Evolutionary conservation across 1,140 invertebrate genomes (phyloP), one percentile per base, ranked within the genome.

Genomic region (Procambarus virginalis): DNA sequence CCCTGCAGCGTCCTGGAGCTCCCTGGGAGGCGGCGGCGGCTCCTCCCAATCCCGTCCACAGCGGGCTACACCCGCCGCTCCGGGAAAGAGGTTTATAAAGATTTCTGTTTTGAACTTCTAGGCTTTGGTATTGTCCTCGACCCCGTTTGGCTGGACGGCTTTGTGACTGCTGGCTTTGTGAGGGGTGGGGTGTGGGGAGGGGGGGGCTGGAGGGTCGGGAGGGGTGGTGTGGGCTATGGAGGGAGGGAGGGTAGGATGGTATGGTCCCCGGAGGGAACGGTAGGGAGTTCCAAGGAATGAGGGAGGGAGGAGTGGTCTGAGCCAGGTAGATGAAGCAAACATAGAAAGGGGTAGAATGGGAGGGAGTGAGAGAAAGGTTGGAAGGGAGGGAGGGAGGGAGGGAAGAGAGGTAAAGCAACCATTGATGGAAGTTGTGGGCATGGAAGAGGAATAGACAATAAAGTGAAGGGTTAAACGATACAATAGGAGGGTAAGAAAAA

Each of bases 61-160:
- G 85, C 60, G 85, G 81, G 85, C 45, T 79, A 79, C 76, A 51
- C 46, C 48, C 5, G 34, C n/a, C 76, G 34, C 46, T 22, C 55
- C 5, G 12, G 45, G 64, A 14, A 73, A 73, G 80, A 89, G 73
- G 68, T 76, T 89, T 89, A 89, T 84, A 84, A 82, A 89, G 87
- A 89, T 89, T 89, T 89, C 80, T 89, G 81, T 89, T 89, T 89
- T 89, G 87, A 89, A 84, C 81, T 78, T 78, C 87, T 78, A 75
- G 81, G 75, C 70, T 64, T 75, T 0, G 49, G 80, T 79, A 89
- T 89, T 89, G 81, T 89, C 51, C 85, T n/a, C 45, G 55, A 9
- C 51, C 84, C 84, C 55, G 80, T 45, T 77, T 48, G 45, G 49
- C 51, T 60, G 8, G 10, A 48, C 45, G 46, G 87, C 87, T 89